Percentiles rank a stretch among this genome's conserved stretches.
Conservation (phyloP, 1,140 invertebrate genomes). For the Marisa cornuarietis region DNA sequence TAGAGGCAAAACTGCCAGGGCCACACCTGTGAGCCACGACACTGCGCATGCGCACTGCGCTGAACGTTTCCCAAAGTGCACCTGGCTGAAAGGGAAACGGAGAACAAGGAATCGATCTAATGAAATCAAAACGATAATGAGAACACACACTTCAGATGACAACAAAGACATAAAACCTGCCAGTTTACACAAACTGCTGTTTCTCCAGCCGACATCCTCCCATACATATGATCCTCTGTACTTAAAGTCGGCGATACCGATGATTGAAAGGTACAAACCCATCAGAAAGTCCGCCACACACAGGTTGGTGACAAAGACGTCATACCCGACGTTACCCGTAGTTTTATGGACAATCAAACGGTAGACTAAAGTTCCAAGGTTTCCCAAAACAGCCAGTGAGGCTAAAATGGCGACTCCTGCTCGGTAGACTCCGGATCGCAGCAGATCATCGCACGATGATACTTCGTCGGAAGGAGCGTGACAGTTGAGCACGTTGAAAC, state of each 20-base stretch:
- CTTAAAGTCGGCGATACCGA: slow-evolving; percentile 43
- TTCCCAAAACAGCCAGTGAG: slow-evolving; percentile 36
- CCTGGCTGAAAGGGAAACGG: slow-evolving; percentile 38
- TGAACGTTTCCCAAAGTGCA: slow-evolving; percentile 17
- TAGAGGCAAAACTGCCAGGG: slow-evolving; percentile 33
- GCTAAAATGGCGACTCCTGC: slow-evolving; percentile 27
- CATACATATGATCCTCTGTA: slow-evolving; percentile 43
- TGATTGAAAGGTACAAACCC: slow-evolving; percentile 54
- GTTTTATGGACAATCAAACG: slow-evolving; percentile 22
- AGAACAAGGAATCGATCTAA: slow-evolving; percentile 46
- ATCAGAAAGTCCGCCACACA: slow-evolving; percentile 51
- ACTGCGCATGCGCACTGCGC: slow-evolving; percentile 15
- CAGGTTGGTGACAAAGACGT: slow-evolving; percentile 46
- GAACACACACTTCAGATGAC: slow-evolving; percentile 46
- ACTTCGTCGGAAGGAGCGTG: too few relatives aligned
- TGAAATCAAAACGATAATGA: slow-evolving; percentile 48
- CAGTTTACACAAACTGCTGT: slow-evolving; percentile 37
- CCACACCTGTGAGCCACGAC: slow-evolving; percentile 29
- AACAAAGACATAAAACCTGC: slow-evolving; percentile 46
- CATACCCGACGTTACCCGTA: slow-evolving; percentile 19
- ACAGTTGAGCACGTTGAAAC: not conserved
- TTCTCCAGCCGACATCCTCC: slow-evolving; percentile 41
- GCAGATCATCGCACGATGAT: too few relatives aligned
- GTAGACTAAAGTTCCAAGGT: slow-evolving; percentile 37
- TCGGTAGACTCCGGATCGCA: too few relatives aligned